A percentile compares a stretch with the other conserved stretches of the same genome.
Evolutionary conservation across 1,140 invertebrate genomes (phyloP).

Genomic region (Colletes gigas): DNA sequence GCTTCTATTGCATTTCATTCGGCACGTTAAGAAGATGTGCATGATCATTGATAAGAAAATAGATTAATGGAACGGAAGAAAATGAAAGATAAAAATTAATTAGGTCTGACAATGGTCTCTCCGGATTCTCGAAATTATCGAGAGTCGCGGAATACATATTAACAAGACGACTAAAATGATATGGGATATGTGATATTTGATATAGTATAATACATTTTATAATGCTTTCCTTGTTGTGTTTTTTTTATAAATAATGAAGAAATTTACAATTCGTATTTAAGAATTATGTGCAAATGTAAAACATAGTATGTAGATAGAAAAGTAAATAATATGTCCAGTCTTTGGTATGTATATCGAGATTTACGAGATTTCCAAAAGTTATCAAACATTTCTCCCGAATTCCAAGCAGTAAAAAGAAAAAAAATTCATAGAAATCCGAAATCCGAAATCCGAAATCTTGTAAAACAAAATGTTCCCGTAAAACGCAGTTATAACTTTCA

Average conservation of each 20-base stretch:
- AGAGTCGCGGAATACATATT: background rate
- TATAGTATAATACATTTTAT: background rate
- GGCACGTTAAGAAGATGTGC: background rate
- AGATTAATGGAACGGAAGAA: background rate
- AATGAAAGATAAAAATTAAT: background rate
- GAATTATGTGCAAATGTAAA: background rate
- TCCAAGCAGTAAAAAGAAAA: too few species aligned
- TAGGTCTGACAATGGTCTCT: too few species aligned
- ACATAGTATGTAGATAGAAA: too few species aligned
- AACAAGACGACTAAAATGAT: background rate
- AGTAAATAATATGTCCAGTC: too few species aligned
- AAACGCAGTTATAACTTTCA: too few species aligned
- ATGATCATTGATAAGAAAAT: background rate
- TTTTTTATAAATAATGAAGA: background rate
- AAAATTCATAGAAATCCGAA: too few species aligned
- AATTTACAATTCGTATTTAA: too few species aligned
- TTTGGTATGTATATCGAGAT: too few species aligned
- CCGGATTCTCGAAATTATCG: conserved; percentile 4
- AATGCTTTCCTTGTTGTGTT: background rate
- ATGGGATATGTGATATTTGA: background rate
- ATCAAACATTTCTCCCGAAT: too few species aligned
- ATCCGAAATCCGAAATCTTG: too few species aligned
- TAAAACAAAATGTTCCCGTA: too few species aligned
- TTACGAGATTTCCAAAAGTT: too few species aligned
- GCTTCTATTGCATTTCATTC: background rate